Conservation (phyloP, 2,888 invertebrate genomes). For the Drosophila kanekoi region DNA sequence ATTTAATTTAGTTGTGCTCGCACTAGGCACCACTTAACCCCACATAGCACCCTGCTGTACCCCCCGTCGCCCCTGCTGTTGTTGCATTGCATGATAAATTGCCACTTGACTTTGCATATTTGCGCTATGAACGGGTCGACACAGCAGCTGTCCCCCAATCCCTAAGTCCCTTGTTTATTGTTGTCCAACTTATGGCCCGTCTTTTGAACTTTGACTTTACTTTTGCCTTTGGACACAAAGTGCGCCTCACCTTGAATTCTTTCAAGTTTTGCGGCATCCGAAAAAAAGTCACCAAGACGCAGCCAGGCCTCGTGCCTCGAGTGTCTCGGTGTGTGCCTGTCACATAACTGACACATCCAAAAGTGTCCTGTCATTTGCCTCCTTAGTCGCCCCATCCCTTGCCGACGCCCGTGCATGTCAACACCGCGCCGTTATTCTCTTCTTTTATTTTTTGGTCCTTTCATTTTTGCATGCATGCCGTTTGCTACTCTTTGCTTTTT, state of each 20-base stretch:
- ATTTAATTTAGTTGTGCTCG: constrained; percentile 67
- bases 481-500: constrained; percentile 30
- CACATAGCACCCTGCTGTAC: constrained; percentile 30
- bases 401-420: constrained; percentile 41
- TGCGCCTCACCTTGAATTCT: constrained; percentile 69
- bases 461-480: constrained; percentile 72
- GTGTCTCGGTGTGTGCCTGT: constrained; percentile 20
- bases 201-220: constrained; percentile 70
- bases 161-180: constrained; percentile 46
- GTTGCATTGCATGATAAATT: constrained; percentile 73
- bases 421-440: constrained; percentile 38
- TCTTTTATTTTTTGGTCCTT: constrained; percentile 37
- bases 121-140: constrained; percentile 55
- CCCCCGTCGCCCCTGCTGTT: constrained; percentile 14
- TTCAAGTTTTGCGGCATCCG: constrained; percentile 46
- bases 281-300: constrained; percentile 45
- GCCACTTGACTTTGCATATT: constrained; percentile 81
- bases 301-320: constrained; percentile 15
- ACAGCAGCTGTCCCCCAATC: constrained; percentile 27
- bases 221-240: constrained; percentile 11
- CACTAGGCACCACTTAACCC: constrained; percentile 66
- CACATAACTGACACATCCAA: constrained; percentile 68
- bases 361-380: constrained; percentile 70
- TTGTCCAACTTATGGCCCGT: constrained; percentile 57
- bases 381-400: neutral